A percentile compares a stretch with the other conserved stretches of the same genome.
Evolutionary conservation across 2,113 vertebrate genomes (phyloP).

Genomic region (Gadus chalcogrammus): DNA sequence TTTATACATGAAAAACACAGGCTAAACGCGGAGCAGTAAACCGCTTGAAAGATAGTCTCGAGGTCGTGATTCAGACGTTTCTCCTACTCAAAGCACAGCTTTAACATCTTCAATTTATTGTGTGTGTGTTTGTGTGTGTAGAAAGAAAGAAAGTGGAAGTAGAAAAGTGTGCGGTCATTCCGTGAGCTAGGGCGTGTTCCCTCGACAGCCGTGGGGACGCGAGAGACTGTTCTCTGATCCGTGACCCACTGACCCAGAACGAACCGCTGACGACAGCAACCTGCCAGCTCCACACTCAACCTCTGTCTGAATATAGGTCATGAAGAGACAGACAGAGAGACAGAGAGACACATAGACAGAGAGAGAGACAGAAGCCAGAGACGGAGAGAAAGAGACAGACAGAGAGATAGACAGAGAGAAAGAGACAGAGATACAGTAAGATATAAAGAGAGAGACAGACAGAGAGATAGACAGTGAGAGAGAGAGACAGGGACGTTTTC

Average conservation of each 20-base stretch:
- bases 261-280: constrained; percentile 44
- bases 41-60: too few relatives aligned
- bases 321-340: constrained; percentile 25
- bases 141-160: neutral
- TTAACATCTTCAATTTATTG: neutral
- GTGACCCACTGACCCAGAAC: constrained; percentile 74
- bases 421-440: too few relatives aligned
- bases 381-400: neutral
- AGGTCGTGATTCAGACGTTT: too few relatives aligned
- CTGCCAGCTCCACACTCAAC: constrained; percentile 41
- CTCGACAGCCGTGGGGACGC: constrained; percentile 17
- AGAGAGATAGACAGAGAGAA: too few relatives aligned
- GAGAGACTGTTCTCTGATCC: constrained; percentile 31
- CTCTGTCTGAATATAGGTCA: constrained; percentile 60
- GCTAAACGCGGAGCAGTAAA: too few relatives aligned
- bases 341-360: constrained; percentile 20
- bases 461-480: too few relatives aligned
- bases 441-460: too few relatives aligned
- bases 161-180: constrained; percentile 22
- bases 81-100: neutral
- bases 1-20: too few relatives aligned
- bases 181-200: constrained; percentile 34
- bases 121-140: too few relatives aligned
- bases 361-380: neutral
- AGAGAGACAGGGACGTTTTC: too few relatives aligned